Evolutionary conservation across 1,140 invertebrate genomes (phyloP).

Genomic region (Drosophila biarmipes): DNA sequence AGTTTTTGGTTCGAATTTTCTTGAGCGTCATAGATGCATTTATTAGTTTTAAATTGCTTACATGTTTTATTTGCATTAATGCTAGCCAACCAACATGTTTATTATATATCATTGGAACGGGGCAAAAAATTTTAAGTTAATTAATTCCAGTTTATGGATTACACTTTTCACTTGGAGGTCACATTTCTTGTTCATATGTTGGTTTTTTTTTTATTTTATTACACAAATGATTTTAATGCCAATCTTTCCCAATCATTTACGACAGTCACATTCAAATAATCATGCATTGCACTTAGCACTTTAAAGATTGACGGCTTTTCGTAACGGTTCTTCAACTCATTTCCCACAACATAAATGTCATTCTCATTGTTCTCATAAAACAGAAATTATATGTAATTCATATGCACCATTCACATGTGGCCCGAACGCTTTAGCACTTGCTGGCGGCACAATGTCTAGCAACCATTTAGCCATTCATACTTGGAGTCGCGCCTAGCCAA

Average conservation of each 20-base stretch:
- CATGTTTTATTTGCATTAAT: no score
- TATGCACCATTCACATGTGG: constrained; percentile 47
- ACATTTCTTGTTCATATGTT: not conserved
- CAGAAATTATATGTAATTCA: constrained; percentile 42
- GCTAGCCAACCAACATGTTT: no score
- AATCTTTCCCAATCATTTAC: constrained; percentile 23
- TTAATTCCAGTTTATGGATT: not conserved
- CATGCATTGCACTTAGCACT: constrained; percentile 53
- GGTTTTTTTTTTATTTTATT: not conserved
- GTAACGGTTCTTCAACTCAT: constrained; percentile 56
- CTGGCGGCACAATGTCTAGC: constrained; percentile 15
- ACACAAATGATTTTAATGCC: not conserved
- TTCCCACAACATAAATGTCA: constrained; percentile 65
- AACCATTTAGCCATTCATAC: constrained; percentile 30
- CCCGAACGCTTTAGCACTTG: constrained; percentile 38
- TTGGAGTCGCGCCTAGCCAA: constrained; percentile 19
- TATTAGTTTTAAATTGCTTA: no score
- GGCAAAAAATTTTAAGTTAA: no score
- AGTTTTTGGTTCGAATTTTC: no score
- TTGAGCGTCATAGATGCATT: no score
- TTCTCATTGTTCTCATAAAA: constrained; percentile 53
- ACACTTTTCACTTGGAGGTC: not conserved
- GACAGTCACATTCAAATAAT: constrained; percentile 18
- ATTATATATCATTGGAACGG: no score
- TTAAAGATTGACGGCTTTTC: constrained; percentile 31